These are phyloP conservation scores for Perdita meconis DNA, from an alignment of 2,888 invertebrate species.

Conservation along the genomic window DNA sequence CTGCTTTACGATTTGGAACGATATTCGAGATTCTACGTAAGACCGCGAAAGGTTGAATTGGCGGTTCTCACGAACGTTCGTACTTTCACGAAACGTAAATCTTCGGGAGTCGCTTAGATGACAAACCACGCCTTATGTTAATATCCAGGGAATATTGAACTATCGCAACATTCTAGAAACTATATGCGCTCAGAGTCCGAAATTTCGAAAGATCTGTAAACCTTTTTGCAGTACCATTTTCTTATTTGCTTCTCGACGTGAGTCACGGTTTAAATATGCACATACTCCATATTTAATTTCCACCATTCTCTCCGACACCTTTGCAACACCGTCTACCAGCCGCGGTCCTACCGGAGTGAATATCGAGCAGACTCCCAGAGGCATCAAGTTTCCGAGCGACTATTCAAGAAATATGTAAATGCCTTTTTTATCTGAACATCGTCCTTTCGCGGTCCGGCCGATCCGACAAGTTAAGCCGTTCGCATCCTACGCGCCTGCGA, in stretches of 20 bases:
- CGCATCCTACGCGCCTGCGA: slow-evolving; percentile 47
- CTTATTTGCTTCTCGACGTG: too few species aligned
- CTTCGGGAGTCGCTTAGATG: background rate
- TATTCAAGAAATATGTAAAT: slow-evolving; percentile 55
- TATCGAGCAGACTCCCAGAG: slow-evolving; percentile 30
- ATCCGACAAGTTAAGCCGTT: slow-evolving; percentile 53
- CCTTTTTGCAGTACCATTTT: too few species aligned
- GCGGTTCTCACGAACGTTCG: slow-evolving; percentile 27
- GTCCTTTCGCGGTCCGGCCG: slow-evolving; percentile 47
- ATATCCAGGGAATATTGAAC: background rate
- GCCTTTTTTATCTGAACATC: slow-evolving; percentile 47
- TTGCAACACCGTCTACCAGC: too few species aligned
- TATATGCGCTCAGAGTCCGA: too few species aligned
- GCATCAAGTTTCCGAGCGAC: slow-evolving; percentile 39
- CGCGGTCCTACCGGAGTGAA: slow-evolving; percentile 20
- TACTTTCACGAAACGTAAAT: slow-evolving; percentile 7
- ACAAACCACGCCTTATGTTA: background rate
- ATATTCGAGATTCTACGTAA: slow-evolving; percentile 8
- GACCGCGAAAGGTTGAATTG: slow-evolving; percentile 16
- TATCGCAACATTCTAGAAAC: too few species aligned
- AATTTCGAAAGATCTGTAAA: too few species aligned
- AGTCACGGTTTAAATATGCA: too few species aligned
- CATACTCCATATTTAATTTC: too few species aligned
- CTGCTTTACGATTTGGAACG: slow-evolving; percentile 35
- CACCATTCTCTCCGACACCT: too few species aligned